Percentiles rank a stretch among this genome's conserved stretches.
Conservation (phyloP, 2,888 invertebrate genomes). For the Morinoia aosen region DNA sequence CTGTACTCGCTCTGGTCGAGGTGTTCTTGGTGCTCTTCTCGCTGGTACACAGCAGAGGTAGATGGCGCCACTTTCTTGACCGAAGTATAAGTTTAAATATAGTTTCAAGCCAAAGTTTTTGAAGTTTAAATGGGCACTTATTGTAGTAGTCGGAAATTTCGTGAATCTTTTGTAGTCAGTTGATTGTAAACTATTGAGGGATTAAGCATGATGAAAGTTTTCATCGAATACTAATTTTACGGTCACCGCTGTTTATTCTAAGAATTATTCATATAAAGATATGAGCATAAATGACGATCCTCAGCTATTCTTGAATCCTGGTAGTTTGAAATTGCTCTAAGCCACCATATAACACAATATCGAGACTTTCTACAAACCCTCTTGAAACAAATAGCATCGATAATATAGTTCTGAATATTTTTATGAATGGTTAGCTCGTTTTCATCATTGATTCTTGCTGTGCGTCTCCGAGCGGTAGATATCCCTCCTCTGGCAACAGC, state of each 20-base stretch:
- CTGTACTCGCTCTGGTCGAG: background rate
- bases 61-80: conserved; percentile 20
- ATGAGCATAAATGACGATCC: background rate
- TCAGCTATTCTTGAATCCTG: background rate
- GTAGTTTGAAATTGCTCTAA: background rate
- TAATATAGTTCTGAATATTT: background rate
- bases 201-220: background rate
- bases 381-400: background rate
- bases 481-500: conserved; percentile 27
- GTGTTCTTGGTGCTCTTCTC: background rate
- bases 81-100: background rate
- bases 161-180: background rate
- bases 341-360: background rate
- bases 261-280: background rate
- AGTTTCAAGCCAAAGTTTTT: background rate
- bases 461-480: background rate
- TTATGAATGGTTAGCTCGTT: background rate
- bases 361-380: background rate
- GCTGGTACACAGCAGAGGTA: background rate
- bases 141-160: background rate
- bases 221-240: background rate
- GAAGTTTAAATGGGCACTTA: background rate
- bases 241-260: background rate
- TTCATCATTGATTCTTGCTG: background rate
- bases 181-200: background rate